Evolutionary conservation across 2,888 invertebrate species (phyloP).

Genomic region (Leptinotarsa juncta): DNA sequence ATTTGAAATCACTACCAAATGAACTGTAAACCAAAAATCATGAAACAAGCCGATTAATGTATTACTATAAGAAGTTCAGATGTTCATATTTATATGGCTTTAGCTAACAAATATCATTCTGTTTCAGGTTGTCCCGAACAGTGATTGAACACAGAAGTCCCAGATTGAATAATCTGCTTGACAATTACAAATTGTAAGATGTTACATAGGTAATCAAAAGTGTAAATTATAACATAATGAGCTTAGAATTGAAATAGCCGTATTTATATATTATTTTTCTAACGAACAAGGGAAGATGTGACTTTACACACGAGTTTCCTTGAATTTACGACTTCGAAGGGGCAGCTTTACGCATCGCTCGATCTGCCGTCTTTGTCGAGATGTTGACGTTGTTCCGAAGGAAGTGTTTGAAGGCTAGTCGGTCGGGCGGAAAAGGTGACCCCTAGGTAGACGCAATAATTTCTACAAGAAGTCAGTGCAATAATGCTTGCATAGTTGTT

Average conservation of each 20-base stretch:
- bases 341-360: slow-evolving; percentile 25
- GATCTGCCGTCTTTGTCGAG: background rate
- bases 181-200: slow-evolving; percentile 46
- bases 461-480: slow-evolving; percentile 58
- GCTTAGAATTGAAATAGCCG: slow-evolving; percentile 46
- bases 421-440: background rate
- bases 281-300: slow-evolving; percentile 49
- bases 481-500: slow-evolving; percentile 62
- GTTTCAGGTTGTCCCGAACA: slow-evolving; percentile 44
- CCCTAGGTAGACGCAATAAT: slow-evolving; percentile 25
- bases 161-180: slow-evolving; percentile 29
- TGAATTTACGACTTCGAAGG: slow-evolving; percentile 41
- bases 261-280: slow-evolving; percentile 54
- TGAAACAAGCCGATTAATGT: too few relatives aligned
- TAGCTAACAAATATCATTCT: slow-evolving; percentile 7
- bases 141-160: slow-evolving; percentile 45
- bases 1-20: too few relatives aligned
- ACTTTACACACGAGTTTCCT: slow-evolving; percentile 48
- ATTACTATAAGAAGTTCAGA: too few relatives aligned
- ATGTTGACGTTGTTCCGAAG: background rate
- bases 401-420: background rate
- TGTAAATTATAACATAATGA: slow-evolving; percentile 48
- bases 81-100: background rate
- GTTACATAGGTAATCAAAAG: slow-evolving; percentile 42
- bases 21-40: too few relatives aligned